Conservation (phyloP, 2,888 invertebrate species). For the Platerodrilus igneus region DNA sequence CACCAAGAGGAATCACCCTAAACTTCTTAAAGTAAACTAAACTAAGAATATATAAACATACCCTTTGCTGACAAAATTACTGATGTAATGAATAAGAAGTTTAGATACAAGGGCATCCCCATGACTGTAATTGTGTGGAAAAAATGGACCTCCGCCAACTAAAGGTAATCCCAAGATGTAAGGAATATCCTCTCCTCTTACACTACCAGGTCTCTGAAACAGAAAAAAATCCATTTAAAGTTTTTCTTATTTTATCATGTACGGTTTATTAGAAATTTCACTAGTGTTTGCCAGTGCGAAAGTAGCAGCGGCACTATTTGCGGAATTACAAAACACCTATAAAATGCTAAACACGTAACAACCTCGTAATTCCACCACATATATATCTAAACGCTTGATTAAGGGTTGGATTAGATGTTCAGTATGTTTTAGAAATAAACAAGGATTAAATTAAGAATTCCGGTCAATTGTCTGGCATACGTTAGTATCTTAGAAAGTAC, state of each 20-base stretch:
- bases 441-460: too few relatives aligned
- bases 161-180: constrained; percentile 80
- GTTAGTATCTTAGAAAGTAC: too few relatives aligned
- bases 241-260: too few relatives aligned
- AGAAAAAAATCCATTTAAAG: constrained; percentile 23
- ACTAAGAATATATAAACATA: constrained; percentile 53
- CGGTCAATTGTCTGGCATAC: too few relatives aligned
- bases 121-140: constrained; percentile 73
- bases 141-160: constrained; percentile 58
- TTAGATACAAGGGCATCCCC: constrained; percentile 74
- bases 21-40: too few relatives aligned
- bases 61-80: constrained; percentile 86
- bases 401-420: too few relatives aligned
- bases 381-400: too few relatives aligned
- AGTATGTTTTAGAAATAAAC: too few relatives aligned
- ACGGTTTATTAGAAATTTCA: too few relatives aligned
- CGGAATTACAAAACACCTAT: constrained; percentile 18
- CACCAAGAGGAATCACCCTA: too few relatives aligned
- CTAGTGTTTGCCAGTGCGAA: too few relatives aligned
- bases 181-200: constrained; percentile 81
- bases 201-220: constrained; percentile 70
- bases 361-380: too few relatives aligned
- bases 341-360: constrained; percentile 16
- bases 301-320: constrained; percentile 16
- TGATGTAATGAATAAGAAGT: constrained; percentile 75